Evolutionary conservation across 2,797 vertebrate species (phyloP), one percentile per base, ranked within the genome.

Genomic region (Mycteria americana): DNA sequence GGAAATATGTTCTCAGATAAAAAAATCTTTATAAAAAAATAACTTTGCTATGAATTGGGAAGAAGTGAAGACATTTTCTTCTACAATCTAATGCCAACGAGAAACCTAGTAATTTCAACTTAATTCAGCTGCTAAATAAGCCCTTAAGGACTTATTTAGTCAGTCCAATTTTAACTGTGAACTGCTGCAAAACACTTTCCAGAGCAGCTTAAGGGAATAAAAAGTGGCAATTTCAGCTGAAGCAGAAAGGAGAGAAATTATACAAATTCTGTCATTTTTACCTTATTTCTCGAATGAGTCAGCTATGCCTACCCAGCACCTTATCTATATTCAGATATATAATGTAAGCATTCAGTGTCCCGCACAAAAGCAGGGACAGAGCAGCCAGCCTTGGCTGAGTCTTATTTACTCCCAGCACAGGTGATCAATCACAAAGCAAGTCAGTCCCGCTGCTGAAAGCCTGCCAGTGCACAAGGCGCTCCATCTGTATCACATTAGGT

Each of bases 401-500:
- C 41, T 37, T 50, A 43, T 64, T 91, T 78, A 67, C 87, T 95
- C 64, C 67, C 79, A 62, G 85, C 39, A 27, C 95, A 97, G 97
- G 97, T 98, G 97, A 97, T 98, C 93, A 95, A 97, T 97, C 97
- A 97, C 75, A 62, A 63, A 85, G 16, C 5, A 51, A 46, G 25
- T 90, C 97, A 93, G 82, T 81, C 76, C 57, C 56, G 23, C 78
- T 18, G 75, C 89, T 90, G 95, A 97, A 97, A 96, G 79, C 28
- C 90, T 95, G 97, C 64, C 89, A 69, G 96, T 27, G 81, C 96
- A 14, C 90, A 94, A 50, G 13, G 9, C 4, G 23, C 39, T 82
- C 95, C 98, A 98, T 97, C 95, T 98, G 97, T 79, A 97, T 94
- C 74, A 33, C 95, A 97, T 97, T 93, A 97, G 81, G 76, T 79